Percentiles rank a stretch among this genome's conserved stretches.
phyloP scores from a whole-genome alignment of 2,888 invertebrate species.

The Philonicus albiceps region DNA sequence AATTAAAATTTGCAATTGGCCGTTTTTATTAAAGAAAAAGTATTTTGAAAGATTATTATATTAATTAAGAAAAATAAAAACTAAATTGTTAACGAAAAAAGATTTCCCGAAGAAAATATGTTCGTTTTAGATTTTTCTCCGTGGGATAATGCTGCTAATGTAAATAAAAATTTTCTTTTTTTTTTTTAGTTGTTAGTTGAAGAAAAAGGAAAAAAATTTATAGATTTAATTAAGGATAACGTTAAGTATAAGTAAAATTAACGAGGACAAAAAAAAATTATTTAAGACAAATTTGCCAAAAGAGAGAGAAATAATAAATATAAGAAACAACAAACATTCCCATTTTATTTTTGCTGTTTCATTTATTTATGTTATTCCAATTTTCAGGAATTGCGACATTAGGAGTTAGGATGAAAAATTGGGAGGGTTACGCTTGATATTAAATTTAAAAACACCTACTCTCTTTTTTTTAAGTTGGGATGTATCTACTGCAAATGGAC shows the following conservation, averaged over 20 bases:
- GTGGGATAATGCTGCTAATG: slow-evolving; percentile 18
- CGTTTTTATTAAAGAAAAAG: neutral
- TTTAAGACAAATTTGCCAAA: slow-evolving; percentile 34
- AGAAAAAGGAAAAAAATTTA: neutral
- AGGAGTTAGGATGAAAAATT: neutral
- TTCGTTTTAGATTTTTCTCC: slow-evolving; percentile 3
- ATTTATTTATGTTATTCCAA: neutral
- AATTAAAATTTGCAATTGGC: neutral
- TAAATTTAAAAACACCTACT: neutral
- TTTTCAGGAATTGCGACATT: neutral
- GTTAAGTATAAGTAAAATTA: neutral
- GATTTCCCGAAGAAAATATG: neutral
- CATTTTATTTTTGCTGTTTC: slow-evolving; percentile 29
- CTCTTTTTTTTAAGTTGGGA: neutral
- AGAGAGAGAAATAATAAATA: slow-evolving; percentile 28
- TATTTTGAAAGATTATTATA: neutral
- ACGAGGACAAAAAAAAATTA: neutral
- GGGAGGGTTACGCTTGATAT: neutral
- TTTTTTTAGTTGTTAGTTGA: slow-evolving; percentile 20
- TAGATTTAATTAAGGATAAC: slow-evolving; percentile 6
- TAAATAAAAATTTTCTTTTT: neutral
- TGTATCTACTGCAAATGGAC: neutral
- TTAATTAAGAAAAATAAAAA: neutral
- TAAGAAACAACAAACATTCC: slow-evolving; percentile 20
- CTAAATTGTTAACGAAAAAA: neutral